Percentiles rank a stretch among this genome's conserved stretches.
Evolutionary conservation across 2,113 vertebrate species (phyloP).

Genomic region (Chlamydotis undulata): DNA sequence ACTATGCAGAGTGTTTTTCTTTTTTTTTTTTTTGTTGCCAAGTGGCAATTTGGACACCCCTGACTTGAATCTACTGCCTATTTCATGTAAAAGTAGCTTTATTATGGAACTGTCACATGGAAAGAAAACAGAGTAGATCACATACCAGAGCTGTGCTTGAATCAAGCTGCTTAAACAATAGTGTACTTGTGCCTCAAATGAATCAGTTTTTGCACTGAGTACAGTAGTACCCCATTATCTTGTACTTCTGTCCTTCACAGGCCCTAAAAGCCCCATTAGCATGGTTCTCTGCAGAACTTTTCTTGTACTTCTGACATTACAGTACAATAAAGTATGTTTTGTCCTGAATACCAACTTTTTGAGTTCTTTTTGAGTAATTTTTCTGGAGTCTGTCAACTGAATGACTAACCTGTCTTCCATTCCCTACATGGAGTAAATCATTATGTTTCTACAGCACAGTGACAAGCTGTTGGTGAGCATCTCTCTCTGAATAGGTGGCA

Average conservation of each 20-base stretch:
- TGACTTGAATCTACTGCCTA: conserved; percentile 52
- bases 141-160: conserved; percentile 70
- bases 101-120: conserved; percentile 18
- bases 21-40: not conserved
- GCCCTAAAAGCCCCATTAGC: conserved; percentile 63
- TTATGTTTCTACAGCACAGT: not conserved
- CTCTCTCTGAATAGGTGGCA: not conserved
- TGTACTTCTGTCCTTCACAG: conserved; percentile 67
- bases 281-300: conserved; percentile 75
- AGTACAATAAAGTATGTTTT: conserved; percentile 82
- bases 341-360: conserved; percentile 46
- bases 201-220: conserved; percentile 69
- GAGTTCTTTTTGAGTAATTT: not conserved
- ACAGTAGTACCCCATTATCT: conserved; percentile 62
- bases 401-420: not conserved
- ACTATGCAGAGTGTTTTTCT: not conserved
- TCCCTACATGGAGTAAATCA: not conserved
- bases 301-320: conserved; percentile 76
- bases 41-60: conserved; percentile 60
- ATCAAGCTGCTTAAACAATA: conserved; percentile 69
- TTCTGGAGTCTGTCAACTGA: not conserved
- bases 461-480: not conserved
- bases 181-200: conserved; percentile 71
- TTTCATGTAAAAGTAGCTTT: conserved; percentile 47
- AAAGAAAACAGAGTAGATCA: conserved; percentile 56